These are phyloP conservation scores for Eulemur rufifrons DNA, from an alignment of 2,113 vertebrate genomes.

Conservation along the genomic window DNA sequence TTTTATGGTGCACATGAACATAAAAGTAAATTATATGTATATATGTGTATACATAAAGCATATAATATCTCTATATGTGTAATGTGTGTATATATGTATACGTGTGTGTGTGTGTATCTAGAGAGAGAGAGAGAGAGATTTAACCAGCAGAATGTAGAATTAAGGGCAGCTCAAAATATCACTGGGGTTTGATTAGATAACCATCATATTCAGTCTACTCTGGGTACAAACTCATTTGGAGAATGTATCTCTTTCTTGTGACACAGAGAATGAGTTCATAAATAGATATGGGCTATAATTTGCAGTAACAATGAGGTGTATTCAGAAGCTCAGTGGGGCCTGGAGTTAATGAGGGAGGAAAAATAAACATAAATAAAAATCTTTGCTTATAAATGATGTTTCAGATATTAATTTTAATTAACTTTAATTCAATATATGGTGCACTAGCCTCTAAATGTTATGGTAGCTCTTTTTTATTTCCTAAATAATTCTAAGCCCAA, in stretches of 20 bases:
- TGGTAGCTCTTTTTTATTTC: neutral
- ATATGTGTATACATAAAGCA: no score
- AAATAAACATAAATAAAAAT: conserved; percentile 2
- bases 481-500: neutral
- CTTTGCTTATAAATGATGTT: conserved; percentile 22
- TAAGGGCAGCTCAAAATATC: neutral
- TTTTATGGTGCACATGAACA: neutral
- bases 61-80: no score
- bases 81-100: no score
- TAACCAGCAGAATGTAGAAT: neutral
- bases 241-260: neutral
- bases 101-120: no score
- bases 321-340: conserved; percentile 51
- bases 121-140: neutral
- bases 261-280: conserved; percentile 26
- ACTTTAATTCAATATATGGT: neutral
- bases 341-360: neutral
- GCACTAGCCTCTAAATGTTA: neutral
- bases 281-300: conserved; percentile 48
- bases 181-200: neutral
- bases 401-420: conserved; percentile 22
- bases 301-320: conserved; percentile 50
- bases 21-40: neutral
- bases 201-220: neutral
- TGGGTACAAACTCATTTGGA: neutral